Conservation (phyloP, 2,888 invertebrate genomes). For the Idaea aversata region DNA sequence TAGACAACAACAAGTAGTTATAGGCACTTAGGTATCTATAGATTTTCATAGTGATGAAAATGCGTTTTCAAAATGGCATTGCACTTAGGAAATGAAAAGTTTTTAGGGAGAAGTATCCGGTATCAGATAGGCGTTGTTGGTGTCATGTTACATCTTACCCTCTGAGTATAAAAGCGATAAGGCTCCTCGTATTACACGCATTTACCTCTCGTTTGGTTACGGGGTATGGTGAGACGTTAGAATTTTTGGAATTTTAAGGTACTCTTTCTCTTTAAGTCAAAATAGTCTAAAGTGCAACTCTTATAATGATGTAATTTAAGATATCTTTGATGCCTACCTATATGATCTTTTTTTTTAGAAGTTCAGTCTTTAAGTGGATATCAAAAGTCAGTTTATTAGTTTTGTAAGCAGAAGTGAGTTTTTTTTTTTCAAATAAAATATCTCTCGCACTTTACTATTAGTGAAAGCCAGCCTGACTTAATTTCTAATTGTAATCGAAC, state of each 20-base stretch:
- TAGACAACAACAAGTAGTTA: background rate
- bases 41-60: conserved; percentile 39
- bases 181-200: conserved; percentile 62
- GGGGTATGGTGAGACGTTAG: background rate
- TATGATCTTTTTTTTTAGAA: no score
- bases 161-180: conserved; percentile 67
- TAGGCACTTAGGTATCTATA: background rate
- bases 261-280: background rate
- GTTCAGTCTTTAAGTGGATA: no score
- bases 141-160: conserved; percentile 69
- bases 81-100: conserved; percentile 75
- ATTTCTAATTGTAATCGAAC: no score
- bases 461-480: no score
- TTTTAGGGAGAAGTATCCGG: conserved; percentile 48
- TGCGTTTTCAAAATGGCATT: conserved; percentile 54
- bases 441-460: no score
- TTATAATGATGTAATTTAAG: no score
- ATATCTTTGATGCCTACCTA: no score
- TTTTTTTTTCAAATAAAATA: no score
- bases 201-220: conserved; percentile 28
- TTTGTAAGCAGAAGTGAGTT: no score
- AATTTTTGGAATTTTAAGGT: background rate
- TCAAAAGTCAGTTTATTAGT: no score
- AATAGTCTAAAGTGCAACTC: no score
- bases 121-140: conserved; percentile 57